Base-by-base conservation (phyloP, 2,797 vertebrate genomes). In the Heterohyrax brucei region DNA sequence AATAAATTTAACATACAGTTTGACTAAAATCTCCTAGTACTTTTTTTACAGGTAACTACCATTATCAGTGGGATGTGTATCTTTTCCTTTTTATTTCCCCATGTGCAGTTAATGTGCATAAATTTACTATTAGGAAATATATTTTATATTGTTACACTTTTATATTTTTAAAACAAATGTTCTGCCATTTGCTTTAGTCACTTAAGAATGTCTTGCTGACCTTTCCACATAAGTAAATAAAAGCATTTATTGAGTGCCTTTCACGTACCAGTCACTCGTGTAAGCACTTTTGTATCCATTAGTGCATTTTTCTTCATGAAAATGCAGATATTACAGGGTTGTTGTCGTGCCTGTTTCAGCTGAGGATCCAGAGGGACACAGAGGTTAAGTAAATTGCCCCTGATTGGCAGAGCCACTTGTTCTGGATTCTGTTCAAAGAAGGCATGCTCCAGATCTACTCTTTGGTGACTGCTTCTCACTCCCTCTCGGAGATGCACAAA, bases 231-330 rank as follows among this genome's bases (percentile, higher is more conserved):
- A 83, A 33, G 48, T 92, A 76, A 86, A 79, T 73, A 39, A 89
- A 83, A 86, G 87, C 53, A 72, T 62, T 50, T 53, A 14, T 61
- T 39, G 64, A 75, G 46, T 61, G 22, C 21, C 76, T 73, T 79
- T 77, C 53, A 24, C 28, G 3, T 87, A 59, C 12, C 16, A 21
- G 26, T 89, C 50, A 59, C 56, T 94, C 59, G 94, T 82, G 50
- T 91, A 56, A 92, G 79, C 33, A 81, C 53, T 89, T 75, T 64
- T 16, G 2, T 87, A 33, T 66, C 26, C 89, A 19, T 82, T 62
- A 92, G 68, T 89, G 68, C 68, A 46, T 85, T 90, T 82, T 28
- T 96, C 70, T 86, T 96, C 87, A 72, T 64, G 87, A 87, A 72
- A 93, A 18, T 66, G 48, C 19, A 61, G 24, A 56, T 61, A 79